phyloP scores from a whole-genome alignment of 2,797 vertebrate species.

The Lagodon rhomboides region DNA sequence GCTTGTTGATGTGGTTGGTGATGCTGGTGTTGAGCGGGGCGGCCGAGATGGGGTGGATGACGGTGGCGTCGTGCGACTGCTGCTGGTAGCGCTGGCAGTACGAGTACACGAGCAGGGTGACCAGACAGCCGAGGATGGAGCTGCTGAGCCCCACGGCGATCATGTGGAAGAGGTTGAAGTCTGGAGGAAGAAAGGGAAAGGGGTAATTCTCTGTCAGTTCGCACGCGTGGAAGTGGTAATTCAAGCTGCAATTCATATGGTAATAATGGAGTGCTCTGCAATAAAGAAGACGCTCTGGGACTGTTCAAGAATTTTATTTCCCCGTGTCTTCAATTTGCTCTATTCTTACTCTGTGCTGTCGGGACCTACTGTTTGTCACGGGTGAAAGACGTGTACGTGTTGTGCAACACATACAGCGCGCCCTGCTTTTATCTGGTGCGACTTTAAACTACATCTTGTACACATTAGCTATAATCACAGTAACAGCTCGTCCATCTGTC shows the following conservation, averaged over 20 bases:
- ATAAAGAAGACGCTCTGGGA: background rate
- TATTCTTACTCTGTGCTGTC: background rate
- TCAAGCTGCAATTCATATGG: constrained; percentile 38
- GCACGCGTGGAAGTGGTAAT: constrained; percentile 31
- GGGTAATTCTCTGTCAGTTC: constrained; percentile 32
- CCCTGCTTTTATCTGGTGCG: background rate
- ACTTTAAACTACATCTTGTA: background rate
- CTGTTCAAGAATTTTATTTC: constrained; percentile 7
- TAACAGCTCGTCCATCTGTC: background rate
- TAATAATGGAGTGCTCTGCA: constrained; percentile 31
- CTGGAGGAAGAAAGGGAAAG: constrained; percentile 72
- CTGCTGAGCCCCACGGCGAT: constrained; percentile 96
- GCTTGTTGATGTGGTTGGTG: constrained; percentile 99
- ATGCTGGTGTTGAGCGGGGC: constrained; percentile 98
- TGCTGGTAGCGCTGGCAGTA: constrained; percentile 98
- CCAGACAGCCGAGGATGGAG: constrained; percentile 96
- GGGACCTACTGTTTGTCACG: background rate
- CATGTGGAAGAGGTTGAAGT: constrained; percentile 99
- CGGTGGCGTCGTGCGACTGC: constrained; percentile 95
- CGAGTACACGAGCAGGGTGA: constrained; percentile 95
- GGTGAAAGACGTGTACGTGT: background rate
- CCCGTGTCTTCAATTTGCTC: background rate
- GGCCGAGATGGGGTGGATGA: constrained; percentile 96
- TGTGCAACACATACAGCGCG: background rate
- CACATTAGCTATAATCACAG: background rate